Conservation (phyloP, 2,113 vertebrate genomes). For the Chionomys nivalis region DNA sequence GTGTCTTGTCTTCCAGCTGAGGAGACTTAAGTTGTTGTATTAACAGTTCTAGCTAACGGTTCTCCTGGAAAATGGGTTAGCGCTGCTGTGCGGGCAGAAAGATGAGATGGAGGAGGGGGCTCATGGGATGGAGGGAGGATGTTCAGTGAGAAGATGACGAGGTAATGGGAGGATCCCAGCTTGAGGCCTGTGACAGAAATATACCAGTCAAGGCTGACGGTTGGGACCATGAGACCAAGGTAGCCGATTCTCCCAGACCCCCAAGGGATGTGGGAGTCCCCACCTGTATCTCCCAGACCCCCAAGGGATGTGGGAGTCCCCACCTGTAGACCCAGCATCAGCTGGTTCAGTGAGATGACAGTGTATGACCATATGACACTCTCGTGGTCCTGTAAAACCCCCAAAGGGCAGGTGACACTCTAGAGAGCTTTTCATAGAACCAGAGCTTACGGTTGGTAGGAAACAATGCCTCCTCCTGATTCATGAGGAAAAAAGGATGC, state of each 20-base stretch:
- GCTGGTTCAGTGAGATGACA: not conserved
- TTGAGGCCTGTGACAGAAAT: not conserved
- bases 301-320: too few species aligned
- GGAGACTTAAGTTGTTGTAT: not conserved
- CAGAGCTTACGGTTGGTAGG: not conserved
- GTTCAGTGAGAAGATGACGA: not conserved
- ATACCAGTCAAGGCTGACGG: not conserved
- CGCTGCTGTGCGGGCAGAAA: not conserved
- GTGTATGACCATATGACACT: not conserved
- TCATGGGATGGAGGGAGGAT: not conserved
- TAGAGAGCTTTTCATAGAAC: not conserved
- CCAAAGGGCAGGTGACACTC: not conserved
- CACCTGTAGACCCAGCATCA: fast-evolving
- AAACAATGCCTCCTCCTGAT: not conserved
- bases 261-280: too few species aligned
- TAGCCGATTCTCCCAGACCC: not conserved
- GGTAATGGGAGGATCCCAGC: not conserved
- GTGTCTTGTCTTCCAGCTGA: not conserved
- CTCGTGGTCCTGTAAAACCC: not conserved
- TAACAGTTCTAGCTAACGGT: not conserved
- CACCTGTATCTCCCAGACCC: not conserved
- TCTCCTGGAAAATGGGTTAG: not conserved
- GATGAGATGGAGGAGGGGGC: not conserved
- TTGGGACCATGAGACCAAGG: not conserved
- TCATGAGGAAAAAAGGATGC: not conserved